Evolutionary conservation across 2,797 vertebrate species (phyloP).

Genomic region (Mus minutoides): DNA sequence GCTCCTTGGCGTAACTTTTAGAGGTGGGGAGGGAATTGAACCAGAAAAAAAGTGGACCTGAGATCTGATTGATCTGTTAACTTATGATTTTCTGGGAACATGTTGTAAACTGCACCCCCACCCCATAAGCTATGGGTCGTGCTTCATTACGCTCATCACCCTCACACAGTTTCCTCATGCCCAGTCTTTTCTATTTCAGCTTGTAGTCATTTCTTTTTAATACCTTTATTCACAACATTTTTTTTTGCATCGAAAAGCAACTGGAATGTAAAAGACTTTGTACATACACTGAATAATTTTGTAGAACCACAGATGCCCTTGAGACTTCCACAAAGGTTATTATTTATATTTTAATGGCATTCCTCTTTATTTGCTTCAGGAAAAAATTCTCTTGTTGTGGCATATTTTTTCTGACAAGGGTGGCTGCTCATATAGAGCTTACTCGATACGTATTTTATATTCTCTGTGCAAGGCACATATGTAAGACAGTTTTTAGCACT

Average conservation of each 20-base stretch:
- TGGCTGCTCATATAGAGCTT: conserved; percentile 33
- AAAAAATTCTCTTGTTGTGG: conserved; percentile 45
- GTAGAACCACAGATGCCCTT: conserved; percentile 31
- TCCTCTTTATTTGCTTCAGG: conserved; percentile 55
- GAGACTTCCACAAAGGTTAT: conserved; percentile 59
- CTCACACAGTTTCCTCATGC: not conserved
- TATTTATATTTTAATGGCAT: conserved; percentile 62
- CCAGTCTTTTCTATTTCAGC: conserved; percentile 47
- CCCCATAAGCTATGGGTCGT: conserved; percentile 64
- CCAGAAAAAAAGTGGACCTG: conserved; percentile 16
- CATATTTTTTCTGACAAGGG: conserved; percentile 46
- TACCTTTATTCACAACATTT: conserved; percentile 57
- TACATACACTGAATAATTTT: conserved; percentile 50
- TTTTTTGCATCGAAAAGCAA: conserved; percentile 55
- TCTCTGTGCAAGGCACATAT: not conserved
- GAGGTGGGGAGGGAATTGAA: conserved; percentile 1
- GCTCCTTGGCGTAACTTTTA: conserved; percentile 15
- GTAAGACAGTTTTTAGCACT: not conserved
- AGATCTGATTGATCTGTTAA: conserved; percentile 41
- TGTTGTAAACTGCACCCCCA: conserved; percentile 21
- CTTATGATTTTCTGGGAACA: conserved; percentile 53
- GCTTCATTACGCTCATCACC: conserved; percentile 42
- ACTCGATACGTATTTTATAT: conserved; percentile 20
- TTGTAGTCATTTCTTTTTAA: not conserved
- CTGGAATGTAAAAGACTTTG: conserved; percentile 49